phyloP scores from a whole-genome alignment of 2,888 invertebrate genomes.

The Cetonia aurata region DNA sequence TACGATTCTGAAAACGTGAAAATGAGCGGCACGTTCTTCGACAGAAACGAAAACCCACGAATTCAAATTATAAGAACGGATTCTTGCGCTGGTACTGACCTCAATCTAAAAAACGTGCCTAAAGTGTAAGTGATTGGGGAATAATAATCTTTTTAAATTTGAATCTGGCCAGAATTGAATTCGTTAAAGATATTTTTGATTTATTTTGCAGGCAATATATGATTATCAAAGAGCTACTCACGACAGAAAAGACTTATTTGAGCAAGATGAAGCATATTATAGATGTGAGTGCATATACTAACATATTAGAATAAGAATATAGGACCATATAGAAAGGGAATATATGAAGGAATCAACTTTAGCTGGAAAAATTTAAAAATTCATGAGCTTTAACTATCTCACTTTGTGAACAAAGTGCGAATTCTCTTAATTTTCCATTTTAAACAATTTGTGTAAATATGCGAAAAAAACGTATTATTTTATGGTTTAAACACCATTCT shows the following conservation, averaged over 20 bases:
- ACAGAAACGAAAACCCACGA: constrained; percentile 27
- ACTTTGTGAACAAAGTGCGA: too few species aligned
- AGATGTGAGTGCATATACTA: constrained; percentile 53
- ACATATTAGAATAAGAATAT: not conserved
- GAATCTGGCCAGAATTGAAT: too few species aligned
- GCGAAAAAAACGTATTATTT: too few species aligned
- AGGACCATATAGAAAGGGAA: too few species aligned
- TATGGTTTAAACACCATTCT: too few species aligned
- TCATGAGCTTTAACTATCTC: too few species aligned
- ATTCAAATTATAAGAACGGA: constrained; percentile 29
- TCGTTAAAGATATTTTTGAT: not conserved
- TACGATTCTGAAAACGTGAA: constrained; percentile 10
- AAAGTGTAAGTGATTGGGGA: constrained; percentile 17
- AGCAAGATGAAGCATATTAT: constrained; percentile 58
- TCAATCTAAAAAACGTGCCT: constrained; percentile 23
- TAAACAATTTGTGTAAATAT: too few species aligned
- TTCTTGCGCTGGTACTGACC: constrained; percentile 1
- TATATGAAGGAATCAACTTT: too few species aligned
- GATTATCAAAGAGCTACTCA: constrained; percentile 60
- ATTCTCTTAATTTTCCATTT: too few species aligned
- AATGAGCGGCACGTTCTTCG: constrained; percentile 25
- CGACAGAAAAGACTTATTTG: constrained; percentile 61
- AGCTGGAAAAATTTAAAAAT: too few species aligned
- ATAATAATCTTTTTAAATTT: not conserved
- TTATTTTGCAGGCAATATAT: constrained; percentile 54